Base-by-base conservation (phyloP, 2,888 invertebrate species). In the Agriopis marginaria region DNA sequence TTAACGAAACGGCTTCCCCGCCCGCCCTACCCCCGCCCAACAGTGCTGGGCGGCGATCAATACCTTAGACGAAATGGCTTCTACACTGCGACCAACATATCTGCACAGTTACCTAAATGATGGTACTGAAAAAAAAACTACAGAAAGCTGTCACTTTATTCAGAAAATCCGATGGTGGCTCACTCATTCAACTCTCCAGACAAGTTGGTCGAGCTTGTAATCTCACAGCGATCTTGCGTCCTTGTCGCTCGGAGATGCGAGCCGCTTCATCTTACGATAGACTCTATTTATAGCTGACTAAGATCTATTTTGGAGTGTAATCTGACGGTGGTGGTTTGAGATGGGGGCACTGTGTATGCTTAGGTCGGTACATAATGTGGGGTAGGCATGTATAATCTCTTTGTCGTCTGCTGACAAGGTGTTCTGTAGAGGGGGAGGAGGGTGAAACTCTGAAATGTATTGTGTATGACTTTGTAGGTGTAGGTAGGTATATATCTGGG, bases 1-100 rank as follows among this genome's bases (percentile, higher is more conserved):
- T 92, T 92, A 92, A 66, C 70, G 42, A 66, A 72, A 68, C 66
- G 63, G 67, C 67, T 70, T 70, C 70, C 51, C 65, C 69, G 69
- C 62, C 70, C 70, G 66, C 69, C 69, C 66, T 87, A 75, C 70
- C 63, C n/a, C 59, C 54, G 69, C 78, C 75, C 72, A 61, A 76
- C 76, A 64, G 70, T 76, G 73, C 74, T 56, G 67, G 62, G 67
- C 67, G 58, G 56, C 70, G 70, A 70, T 70, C 70, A 70, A 70
- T 70, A 70, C 66, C n/a, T 63, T 66, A 70, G 70, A 70, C 70
- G 65, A 69, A 69, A 69, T 66, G 70, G 70, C 70, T 70, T 70
- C 70, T 75, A 58, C 58, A 45, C n/a, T 32, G 4, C 45, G 0
- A 45, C 58, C 23, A 47, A 45, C 45, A 4, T 58, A 58, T 9